phyloP scores from a whole-genome alignment of 2,888 invertebrate genomes.

The Hyles lineata region DNA sequence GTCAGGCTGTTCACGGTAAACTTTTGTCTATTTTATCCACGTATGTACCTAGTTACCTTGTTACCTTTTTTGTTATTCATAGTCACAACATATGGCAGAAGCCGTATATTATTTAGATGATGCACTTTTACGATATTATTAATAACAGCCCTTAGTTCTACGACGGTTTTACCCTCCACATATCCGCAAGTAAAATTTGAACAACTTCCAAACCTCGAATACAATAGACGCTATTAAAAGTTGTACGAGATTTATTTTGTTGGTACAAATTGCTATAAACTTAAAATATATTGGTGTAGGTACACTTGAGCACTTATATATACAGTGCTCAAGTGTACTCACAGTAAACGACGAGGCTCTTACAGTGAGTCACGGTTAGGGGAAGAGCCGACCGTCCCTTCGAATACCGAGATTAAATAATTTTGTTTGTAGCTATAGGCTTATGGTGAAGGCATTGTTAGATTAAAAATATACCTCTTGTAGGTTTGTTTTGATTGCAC shows the following conservation, averaged over 20 bases:
- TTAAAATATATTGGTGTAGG: background rate
- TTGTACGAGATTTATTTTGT: too few relatives aligned
- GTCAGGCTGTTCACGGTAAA: too few relatives aligned
- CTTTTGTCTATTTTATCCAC: background rate
- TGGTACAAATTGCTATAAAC: background rate
- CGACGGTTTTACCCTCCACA: background rate
- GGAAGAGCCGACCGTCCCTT: constrained; percentile 24
- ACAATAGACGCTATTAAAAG: too few relatives aligned
- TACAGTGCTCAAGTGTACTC: background rate
- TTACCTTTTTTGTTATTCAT: background rate
- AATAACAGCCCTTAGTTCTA: background rate
- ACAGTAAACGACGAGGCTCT: constrained; percentile 23
- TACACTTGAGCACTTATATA: background rate
- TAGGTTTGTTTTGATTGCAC: background rate
- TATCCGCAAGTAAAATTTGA: too few relatives aligned
- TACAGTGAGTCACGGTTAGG: constrained; percentile 29
- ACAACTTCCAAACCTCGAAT: too few relatives aligned
- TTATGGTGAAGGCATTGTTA: background rate
- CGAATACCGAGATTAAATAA: constrained; percentile 15
- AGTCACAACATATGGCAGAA: constrained; percentile 9
- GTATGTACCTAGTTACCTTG: background rate
- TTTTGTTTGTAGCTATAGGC: constrained; percentile 11
- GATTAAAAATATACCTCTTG: background rate
- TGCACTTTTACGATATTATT: background rate
- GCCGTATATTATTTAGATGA: background rate